Evolutionary conservation across 2,113 vertebrate species (phyloP).

Genomic region (Spea multiplicata): DNA sequence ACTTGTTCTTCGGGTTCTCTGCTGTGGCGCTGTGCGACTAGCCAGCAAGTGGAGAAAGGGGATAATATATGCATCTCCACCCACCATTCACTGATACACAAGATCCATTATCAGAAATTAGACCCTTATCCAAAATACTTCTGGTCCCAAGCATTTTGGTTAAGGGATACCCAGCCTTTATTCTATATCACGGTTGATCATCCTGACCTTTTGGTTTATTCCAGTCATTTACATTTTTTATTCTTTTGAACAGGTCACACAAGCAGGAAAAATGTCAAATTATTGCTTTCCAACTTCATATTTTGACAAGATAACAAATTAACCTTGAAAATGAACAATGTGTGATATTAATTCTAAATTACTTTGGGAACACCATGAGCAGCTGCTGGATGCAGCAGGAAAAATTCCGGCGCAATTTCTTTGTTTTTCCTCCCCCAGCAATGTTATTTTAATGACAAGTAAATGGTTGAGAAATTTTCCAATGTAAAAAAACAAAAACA

Average conservation of each 20-base stretch:
- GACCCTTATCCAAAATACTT: too few relatives aligned
- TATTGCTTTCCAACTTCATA: slow-evolving; percentile 27
- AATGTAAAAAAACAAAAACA: too few relatives aligned
- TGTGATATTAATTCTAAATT: slow-evolving; percentile 46
- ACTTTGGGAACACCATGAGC: slow-evolving; percentile 48
- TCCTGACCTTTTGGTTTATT: too few relatives aligned
- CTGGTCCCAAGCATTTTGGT: too few relatives aligned
- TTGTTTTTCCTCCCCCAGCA: slow-evolving; percentile 40
- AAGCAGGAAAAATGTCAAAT: slow-evolving; percentile 2
- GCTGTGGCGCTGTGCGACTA: too few relatives aligned
- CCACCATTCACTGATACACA: too few relatives aligned
- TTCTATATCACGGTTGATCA: too few relatives aligned
- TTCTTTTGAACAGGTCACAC: background rate
- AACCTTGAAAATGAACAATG: slow-evolving; percentile 48
- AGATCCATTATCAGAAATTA: too few relatives aligned
- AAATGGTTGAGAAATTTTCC: background rate
- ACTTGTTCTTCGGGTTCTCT: too few relatives aligned
- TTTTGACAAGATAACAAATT: slow-evolving; percentile 47
- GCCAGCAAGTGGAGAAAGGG: too few relatives aligned
- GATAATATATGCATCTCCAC: too few relatives aligned
- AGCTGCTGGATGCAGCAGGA: slow-evolving; percentile 39
- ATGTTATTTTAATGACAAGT: slow-evolving; percentile 47
- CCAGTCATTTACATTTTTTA: slow-evolving; percentile 4
- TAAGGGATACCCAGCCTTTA: too few relatives aligned
- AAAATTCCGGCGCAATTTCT: slow-evolving; percentile 36